These are phyloP conservation scores for Melikaiella ostensackeni DNA, from an alignment of 2,888 invertebrate species.

Conservation along the genomic window DNA sequence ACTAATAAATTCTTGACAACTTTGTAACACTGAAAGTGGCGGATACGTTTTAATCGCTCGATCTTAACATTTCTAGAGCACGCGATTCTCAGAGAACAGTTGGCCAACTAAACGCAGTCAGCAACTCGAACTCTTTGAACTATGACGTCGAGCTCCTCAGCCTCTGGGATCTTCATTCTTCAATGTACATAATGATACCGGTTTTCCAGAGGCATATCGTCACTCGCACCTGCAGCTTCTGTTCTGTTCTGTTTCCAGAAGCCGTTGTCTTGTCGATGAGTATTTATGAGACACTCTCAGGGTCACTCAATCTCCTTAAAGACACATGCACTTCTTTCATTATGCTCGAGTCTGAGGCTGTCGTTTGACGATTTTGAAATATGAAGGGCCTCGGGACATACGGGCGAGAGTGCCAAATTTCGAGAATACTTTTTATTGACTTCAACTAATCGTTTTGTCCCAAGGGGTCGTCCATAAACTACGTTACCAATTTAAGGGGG, in stretches of 20 bases:
- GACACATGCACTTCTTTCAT: conserved; percentile 15
- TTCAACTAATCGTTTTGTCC: too few relatives aligned
- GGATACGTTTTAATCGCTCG: conserved; percentile 39
- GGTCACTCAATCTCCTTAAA: conserved; percentile 15
- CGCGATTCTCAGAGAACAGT: conserved; percentile 30
- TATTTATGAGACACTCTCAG: conserved; percentile 30
- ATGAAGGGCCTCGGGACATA: too few relatives aligned
- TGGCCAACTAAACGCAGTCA: not conserved
- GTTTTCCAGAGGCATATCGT: conserved; percentile 37
- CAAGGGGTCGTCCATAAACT: too few relatives aligned
- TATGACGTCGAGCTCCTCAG: conserved; percentile 25
- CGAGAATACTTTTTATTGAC: too few relatives aligned
- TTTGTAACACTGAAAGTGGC: conserved; percentile 32
- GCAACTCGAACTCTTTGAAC: conserved; percentile 35
- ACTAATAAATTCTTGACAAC: conserved; percentile 37
- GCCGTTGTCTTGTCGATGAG: conserved; percentile 30
- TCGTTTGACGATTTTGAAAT: too few relatives aligned
- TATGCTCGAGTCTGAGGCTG: not conserved
- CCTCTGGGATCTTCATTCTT: conserved; percentile 8
- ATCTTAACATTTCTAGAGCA: conserved; percentile 37
- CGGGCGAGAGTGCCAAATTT: too few relatives aligned
- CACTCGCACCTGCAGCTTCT: conserved; percentile 25
- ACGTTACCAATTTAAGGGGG: too few relatives aligned
- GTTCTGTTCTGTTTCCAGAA: conserved; percentile 22
- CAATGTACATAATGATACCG: conserved; percentile 19